phyloP scores from a whole-genome alignment of 30 jellyfish, hydroid and myxozoan species.

The Aurelia coerulea region DNA sequence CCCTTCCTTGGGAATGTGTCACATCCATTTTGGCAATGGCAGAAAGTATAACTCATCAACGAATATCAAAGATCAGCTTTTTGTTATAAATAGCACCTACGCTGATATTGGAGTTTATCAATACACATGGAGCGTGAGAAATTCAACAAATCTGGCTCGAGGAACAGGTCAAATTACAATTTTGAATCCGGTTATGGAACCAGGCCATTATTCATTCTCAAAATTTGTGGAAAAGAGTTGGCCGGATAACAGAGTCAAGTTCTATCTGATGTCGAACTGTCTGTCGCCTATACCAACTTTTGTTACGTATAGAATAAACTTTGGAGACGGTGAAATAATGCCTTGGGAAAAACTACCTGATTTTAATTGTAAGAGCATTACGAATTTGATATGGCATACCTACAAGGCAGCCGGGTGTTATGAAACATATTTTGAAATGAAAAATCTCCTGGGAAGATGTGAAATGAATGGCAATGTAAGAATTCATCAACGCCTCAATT shows the following conservation, averaged over 20 bases:
- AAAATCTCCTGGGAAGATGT: conserved; percentile 35
- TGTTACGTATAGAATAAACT: conserved; percentile 17
- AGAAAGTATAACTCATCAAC: background rate
- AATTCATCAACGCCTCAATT: background rate
- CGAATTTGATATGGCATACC: conserved; percentile 19
- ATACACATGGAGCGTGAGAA: conserved; percentile 14
- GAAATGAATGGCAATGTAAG: background rate
- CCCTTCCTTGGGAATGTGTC: background rate
- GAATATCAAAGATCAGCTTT: background rate
- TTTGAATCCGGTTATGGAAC: conserved; percentile 1
- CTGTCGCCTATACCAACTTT: background rate
- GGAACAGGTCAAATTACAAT: conserved; percentile 35
- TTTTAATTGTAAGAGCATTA: background rate
- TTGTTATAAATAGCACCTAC: background rate
- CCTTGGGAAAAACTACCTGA: conserved; percentile 20
- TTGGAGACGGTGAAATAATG: conserved; percentile 48
- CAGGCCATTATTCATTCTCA: background rate
- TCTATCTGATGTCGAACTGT: background rate
- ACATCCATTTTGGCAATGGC: background rate
- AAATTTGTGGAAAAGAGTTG: background rate
- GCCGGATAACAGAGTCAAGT: conserved; percentile 23
- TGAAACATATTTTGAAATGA: conserved; percentile 19
- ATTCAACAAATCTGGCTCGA: background rate
- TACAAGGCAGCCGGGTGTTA: conserved; percentile 48
- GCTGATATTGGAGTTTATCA: background rate